Evolutionary conservation across 2,797 vertebrate species (phyloP), one percentile per base, ranked within the genome.

Genomic region (Peromyscus nudipes): DNA sequence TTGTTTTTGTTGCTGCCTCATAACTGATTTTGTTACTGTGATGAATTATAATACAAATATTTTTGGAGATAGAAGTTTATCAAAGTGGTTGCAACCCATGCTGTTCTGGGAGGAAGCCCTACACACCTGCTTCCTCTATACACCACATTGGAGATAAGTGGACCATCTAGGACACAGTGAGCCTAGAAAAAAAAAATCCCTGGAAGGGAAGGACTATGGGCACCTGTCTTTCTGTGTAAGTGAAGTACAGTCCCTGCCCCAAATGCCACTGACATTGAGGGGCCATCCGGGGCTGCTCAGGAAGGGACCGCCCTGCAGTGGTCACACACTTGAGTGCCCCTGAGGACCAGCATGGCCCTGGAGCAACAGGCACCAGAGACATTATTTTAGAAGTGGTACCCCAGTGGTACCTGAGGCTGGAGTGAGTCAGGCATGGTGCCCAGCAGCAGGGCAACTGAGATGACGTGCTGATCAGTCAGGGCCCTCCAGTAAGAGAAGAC

Each of bases 391-490:
- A 67, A 79, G 76, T 71, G 16, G n/a, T 25, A 31, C 49, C 57
- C 60, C 23, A 4, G 29, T 9, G 55, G 34, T 1, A 17, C 3
- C 1, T 43, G 25, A 7, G 25, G 49, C 8, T 8, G 6, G 6
- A 60, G n/a, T 29, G n/a, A 65, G 43, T 19, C 4, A 12, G 31
- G 6, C 7, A 0, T 5, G 13, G 23, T 21, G 19, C 62, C 29
- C 27, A n/a, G n/a, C 37, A n/a, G 60, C 13, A 0, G 11, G 43
- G 12, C 13, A 3, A 0, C 77, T 43, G 43, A 4, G 29, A 16
- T 5, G 23, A 2, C 0, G 29, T 29, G 64, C 0, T 0, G 0
- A 21, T 31, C n/a, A 43, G 76, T 14, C 62, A 10, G 34, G n/a
- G 23, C 29, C 25, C 52, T 11, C 14, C 1, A 9, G 0, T 57